phyloP scores from a whole-genome alignment of 2,888 invertebrate species.

The Koerneria pararmatus region DNA sequence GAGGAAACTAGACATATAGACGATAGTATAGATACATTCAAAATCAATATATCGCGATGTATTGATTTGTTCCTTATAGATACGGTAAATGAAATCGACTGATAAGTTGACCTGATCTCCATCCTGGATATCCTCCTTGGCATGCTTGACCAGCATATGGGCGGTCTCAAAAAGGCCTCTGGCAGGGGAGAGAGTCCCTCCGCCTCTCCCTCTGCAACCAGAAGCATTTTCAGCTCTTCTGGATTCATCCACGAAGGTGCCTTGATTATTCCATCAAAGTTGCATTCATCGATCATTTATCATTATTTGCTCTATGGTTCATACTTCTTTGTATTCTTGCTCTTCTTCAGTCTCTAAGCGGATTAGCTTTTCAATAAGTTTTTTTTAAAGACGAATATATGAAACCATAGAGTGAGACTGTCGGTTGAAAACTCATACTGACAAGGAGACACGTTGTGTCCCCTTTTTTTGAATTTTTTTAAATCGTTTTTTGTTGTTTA shows the following conservation, averaged over 20 bases:
- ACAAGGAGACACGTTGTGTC: no score
- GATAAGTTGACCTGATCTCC: slow-evolving; percentile 74
- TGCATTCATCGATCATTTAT: no score
- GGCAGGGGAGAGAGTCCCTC: slow-evolving; percentile 39
- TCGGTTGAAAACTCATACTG: no score
- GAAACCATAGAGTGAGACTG: no score
- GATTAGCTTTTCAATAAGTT: background rate
- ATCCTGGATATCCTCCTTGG: slow-evolving; percentile 79
- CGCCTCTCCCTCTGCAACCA: slow-evolving; percentile 33
- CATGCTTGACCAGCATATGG: slow-evolving; percentile 77
- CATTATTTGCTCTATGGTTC: slow-evolving; percentile 11
- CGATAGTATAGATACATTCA: no score
- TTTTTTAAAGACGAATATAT: no score
- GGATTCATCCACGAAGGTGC: slow-evolving; percentile 91
- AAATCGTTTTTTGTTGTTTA: no score
- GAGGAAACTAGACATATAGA: no score
- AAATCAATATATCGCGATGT: no score
- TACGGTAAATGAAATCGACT: no score
- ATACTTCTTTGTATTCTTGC: background rate
- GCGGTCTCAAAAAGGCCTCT: slow-evolving; percentile 87
- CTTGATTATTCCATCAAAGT: no score
- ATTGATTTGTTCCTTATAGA: no score
- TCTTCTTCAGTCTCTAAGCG: background rate
- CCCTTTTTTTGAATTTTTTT: background rate
- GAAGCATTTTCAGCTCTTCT: slow-evolving; percentile 68